Evolutionary conservation across 92 coral and sea anemone species (phyloP).

Genomic region (Hydrozoanthus gracilis): DNA sequence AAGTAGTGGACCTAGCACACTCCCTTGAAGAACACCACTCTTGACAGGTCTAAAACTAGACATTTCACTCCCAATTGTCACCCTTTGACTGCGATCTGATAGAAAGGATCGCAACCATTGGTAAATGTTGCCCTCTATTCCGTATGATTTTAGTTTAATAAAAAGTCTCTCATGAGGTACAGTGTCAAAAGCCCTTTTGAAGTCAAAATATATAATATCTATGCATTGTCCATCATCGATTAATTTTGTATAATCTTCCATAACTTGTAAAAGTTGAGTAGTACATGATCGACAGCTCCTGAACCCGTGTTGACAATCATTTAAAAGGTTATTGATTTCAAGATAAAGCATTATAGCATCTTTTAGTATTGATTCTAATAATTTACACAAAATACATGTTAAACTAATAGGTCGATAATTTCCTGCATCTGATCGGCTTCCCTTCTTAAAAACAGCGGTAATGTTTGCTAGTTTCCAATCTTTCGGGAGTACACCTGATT

Average conservation of each 20-base stretch:
- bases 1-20: conserved; percentile 17
- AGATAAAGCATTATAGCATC: background rate
- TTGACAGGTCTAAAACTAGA: conserved; percentile 18
- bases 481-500: conserved; percentile 20
- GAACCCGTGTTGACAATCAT: background rate
- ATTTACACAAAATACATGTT: background rate
- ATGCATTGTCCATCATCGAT: background rate
- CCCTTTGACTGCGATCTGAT: conserved; percentile 22
- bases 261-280: background rate
- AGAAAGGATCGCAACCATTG: conserved; percentile 11
- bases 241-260: background rate
- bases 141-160: conserved; percentile 11
- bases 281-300: background rate
- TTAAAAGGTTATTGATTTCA: background rate
- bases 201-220: background rate
- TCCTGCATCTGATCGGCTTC: background rate
- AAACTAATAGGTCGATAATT: background rate
- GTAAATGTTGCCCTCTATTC: conserved; percentile 17
- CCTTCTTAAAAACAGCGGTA: too few relatives aligned
- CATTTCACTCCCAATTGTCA: conserved; percentile 15
- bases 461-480: conserved; percentile 22
- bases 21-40: conserved; percentile 19
- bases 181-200: background rate
- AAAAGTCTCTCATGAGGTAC: conserved; percentile 22
- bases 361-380: background rate